A percentile compares a stretch with the other conserved stretches of the same genome.
Evolutionary conservation across 2,113 vertebrate genomes (phyloP).

Genomic region (Callorhinus ursinus): DNA sequence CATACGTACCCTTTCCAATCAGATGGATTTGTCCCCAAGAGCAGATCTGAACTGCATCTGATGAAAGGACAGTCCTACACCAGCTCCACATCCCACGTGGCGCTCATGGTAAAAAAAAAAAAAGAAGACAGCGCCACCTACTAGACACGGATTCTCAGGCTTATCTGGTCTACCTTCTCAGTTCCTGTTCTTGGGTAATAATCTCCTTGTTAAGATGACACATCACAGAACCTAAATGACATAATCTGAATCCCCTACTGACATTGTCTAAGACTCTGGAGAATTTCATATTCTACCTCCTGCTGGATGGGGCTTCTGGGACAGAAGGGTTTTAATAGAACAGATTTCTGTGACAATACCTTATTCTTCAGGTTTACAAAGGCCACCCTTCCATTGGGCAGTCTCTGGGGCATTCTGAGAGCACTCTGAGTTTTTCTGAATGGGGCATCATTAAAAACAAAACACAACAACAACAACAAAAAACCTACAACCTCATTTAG

Average conservation of each 20-base stretch:
- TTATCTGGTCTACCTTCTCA: background rate
- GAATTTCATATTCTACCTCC: background rate
- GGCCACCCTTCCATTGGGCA: background rate
- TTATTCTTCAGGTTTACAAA: slow-evolving; percentile 9
- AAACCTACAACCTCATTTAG: background rate
- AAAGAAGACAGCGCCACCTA: background rate
- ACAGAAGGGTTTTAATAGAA: background rate
- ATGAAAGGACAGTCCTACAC: too few species aligned
- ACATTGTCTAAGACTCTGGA: background rate
- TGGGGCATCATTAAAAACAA: background rate
- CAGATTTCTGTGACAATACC: background rate
- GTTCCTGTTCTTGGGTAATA: background rate
- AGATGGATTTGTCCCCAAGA: background rate
- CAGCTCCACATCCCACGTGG: background rate
- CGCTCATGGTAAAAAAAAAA: background rate
- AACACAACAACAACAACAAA: background rate
- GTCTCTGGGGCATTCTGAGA: background rate
- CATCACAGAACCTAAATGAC: background rate
- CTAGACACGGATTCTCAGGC: too few species aligned
- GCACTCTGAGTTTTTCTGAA: background rate
- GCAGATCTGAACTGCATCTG: background rate
- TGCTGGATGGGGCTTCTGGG: background rate
- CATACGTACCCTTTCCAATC: background rate
- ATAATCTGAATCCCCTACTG: background rate
- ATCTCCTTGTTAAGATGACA: background rate